Base-by-base conservation (phyloP, 2,113 vertebrate species). In the Gambusia affinis region DNA sequence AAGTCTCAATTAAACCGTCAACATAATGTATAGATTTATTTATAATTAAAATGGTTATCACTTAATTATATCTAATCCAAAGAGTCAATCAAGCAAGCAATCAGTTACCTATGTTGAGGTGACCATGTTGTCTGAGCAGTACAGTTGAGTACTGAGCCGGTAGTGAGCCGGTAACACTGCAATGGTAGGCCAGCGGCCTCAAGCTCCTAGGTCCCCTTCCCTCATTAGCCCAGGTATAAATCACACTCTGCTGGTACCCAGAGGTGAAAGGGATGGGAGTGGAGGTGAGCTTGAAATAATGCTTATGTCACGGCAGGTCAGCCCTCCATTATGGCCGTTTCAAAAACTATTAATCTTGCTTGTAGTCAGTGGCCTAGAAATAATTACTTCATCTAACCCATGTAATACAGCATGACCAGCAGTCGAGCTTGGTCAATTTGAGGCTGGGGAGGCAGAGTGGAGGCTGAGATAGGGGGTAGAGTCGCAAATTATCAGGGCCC, bases 341-440 rank as follows among this genome's bases (percentile, higher is more conserved):
- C 94, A 94, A 96, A 96, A 97, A 95, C 95, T 95, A 97, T 98
- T 98, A 95, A 97, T 98, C 96, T 97, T 90, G 74, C 91, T 92
- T 95, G 94, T 94, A 95, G 95, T 95, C 96, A 95, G 92, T 87
- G 93, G 85, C 88, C 93, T 94, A 95, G 94, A 97, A 96, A 97
- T 95, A 97, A 96, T 97, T 94, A 96, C 95, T 96, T 92, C 91
- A 94, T 92, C 94, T 95, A 96, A 95, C 93, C 93, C 93, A 90
- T 94, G 91, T 90, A 95, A 94, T 92, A 95, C 93, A 95, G 92
- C 91, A 92, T 94, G 94, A 95, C 93, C 90, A 92, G 88, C 92
- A 93, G 89, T 91, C 91, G 94, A 93, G 92, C 93, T 92, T 92
- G 92, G 93, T 95, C 95, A 94, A 93, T 91, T 93, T 89, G 89